Evolutionary conservation across 1,140 invertebrate species (phyloP).

Genomic region (Ericerus pela): DNA sequence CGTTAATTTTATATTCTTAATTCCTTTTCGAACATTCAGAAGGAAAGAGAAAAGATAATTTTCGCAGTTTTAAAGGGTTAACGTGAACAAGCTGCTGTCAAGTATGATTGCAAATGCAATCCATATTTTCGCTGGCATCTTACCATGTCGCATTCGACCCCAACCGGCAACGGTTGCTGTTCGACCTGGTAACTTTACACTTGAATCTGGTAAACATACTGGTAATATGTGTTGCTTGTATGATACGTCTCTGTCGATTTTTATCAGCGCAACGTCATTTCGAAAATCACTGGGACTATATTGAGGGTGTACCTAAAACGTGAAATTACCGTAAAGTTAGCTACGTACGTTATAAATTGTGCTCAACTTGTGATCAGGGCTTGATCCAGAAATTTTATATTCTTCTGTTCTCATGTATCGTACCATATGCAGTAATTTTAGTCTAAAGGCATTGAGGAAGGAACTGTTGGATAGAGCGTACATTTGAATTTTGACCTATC

Average conservation of each 20-base stretch:
- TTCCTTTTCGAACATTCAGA: neutral
- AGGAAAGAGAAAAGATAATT: constrained; percentile 5
- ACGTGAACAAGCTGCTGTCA: no score
- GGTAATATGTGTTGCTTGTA: constrained; percentile 83
- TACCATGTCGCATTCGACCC: constrained; percentile 71
- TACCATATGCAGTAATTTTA: no score
- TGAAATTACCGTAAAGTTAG: no score
- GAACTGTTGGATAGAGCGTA: no score
- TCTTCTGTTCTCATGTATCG: no score
- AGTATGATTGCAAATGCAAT: neutral
- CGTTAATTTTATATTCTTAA: neutral
- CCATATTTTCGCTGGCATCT: neutral
- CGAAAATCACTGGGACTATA: constrained; percentile 77
- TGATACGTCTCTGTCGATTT: constrained; percentile 55
- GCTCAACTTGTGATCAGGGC: no score
- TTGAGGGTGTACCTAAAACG: constrained; percentile 54
- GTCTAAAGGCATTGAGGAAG: no score
- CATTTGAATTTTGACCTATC: no score
- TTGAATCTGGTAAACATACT: constrained; percentile 59
- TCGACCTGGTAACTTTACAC: constrained; percentile 59
- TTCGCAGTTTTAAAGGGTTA: no score
- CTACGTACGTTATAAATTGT: no score
- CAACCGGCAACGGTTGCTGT: constrained; percentile 80
- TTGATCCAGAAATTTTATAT: no score
- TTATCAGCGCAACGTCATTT: constrained; percentile 75